Percentiles rank a stretch among this genome's conserved stretches.
Conservation (phyloP, 1,140 invertebrate genomes). For the Drosophila biarmipes region DNA sequence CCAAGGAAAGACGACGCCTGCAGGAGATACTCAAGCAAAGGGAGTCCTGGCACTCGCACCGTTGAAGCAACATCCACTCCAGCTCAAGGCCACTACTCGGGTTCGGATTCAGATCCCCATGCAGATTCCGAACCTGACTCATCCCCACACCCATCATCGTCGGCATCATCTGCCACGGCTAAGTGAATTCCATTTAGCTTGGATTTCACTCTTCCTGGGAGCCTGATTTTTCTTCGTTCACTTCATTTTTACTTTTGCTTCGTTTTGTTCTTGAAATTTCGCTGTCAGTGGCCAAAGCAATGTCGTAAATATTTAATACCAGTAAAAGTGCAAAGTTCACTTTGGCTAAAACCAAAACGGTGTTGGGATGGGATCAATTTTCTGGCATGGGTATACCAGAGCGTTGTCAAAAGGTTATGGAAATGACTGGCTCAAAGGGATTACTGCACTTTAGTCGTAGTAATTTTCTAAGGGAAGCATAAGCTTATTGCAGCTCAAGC, state of each 20-base stretch:
- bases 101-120: slow-evolving; percentile 4
- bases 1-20: slow-evolving; percentile 79
- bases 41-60: slow-evolving; percentile 58
- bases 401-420: slow-evolving; percentile 2
- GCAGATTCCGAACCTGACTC: slow-evolving; percentile 20
- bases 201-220: slow-evolving; percentile 60
- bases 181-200: slow-evolving; percentile 61
- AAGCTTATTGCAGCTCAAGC: no score
- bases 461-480: not conserved
- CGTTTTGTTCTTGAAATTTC: slow-evolving; percentile 32
- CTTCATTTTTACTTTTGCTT: slow-evolving; percentile 24
- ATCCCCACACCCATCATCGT: slow-evolving; percentile 16
- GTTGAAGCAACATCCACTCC: slow-evolving; percentile 19
- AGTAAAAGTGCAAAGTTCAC: slow-evolving; percentile 77
- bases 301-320: slow-evolving; percentile 73
- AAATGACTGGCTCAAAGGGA: not conserved
- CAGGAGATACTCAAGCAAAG: slow-evolving; percentile 79
- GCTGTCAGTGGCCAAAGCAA: slow-evolving; percentile 42
- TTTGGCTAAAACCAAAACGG: slow-evolving; percentile 62
- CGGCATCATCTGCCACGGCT: slow-evolving; percentile 48
- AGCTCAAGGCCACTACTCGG: slow-evolving; percentile 6
- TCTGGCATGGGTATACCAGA: slow-evolving; percentile 1
- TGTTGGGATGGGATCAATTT: slow-evolving; percentile 42
- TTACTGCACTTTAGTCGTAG: not conserved
- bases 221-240: slow-evolving; percentile 40